Conservation (phyloP, 2,797 vertebrate species). For the Enteromius afrohamiltoni region DNA sequence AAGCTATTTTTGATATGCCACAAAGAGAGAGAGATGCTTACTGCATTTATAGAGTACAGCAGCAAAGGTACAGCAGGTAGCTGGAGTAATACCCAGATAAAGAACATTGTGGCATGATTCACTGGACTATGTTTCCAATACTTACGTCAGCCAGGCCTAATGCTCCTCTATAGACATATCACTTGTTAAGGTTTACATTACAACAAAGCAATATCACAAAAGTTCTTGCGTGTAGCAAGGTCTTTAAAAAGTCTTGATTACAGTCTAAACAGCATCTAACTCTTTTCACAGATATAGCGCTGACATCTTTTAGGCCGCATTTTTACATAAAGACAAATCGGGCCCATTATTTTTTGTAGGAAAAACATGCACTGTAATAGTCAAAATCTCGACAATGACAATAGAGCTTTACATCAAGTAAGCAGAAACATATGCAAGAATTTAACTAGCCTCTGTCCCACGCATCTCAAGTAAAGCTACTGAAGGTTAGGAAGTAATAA, state of each 20-base stretch:
- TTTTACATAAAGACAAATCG: background rate
- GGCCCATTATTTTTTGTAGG: background rate
- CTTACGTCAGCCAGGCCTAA: background rate
- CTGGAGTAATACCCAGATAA: conserved; percentile 14
- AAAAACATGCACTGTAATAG: background rate
- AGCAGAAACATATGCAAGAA: background rate
- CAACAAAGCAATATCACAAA: background rate
- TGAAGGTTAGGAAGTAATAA: background rate
- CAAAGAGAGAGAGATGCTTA: background rate
- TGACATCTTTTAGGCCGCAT: background rate
- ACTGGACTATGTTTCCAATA: conserved; percentile 24
- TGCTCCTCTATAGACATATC: background rate
- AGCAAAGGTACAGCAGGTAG: background rate
- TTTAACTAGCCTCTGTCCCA: background rate
- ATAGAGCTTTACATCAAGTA: background rate
- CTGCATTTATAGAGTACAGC: background rate
- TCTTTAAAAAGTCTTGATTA: background rate
- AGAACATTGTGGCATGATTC: conserved; percentile 4
- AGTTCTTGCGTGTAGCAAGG: background rate
- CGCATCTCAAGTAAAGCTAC: background rate
- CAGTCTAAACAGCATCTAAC: background rate
- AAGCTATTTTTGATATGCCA: background rate
- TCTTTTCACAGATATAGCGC: background rate
- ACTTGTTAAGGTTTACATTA: background rate
- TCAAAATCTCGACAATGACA: background rate